Percentiles rank a stretch among this genome's conserved stretches.
phyloP scores from a whole-genome alignment of 2,113 vertebrate genomes.

The Saccopteryx bilineata region DNA sequence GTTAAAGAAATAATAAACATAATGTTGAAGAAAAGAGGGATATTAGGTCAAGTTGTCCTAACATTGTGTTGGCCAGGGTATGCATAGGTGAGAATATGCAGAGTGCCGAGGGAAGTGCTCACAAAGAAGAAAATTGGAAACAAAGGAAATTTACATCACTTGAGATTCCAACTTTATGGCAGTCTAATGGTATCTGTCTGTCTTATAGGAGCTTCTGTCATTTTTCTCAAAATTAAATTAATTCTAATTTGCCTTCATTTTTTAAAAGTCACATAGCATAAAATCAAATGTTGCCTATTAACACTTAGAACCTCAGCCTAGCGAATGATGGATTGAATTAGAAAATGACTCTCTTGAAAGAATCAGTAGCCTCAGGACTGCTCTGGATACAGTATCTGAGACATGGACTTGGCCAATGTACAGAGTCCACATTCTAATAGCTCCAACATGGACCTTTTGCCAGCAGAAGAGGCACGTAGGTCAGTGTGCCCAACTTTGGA shows the following conservation, averaged over 20 bases:
- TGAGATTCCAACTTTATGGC: neutral
- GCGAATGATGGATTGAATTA: constrained; percentile 14
- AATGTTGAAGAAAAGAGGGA: constrained; percentile 12
- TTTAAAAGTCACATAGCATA: neutral
- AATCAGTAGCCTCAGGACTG: neutral
- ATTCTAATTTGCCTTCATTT: constrained; percentile 46
- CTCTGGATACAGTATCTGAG: constrained; percentile 42
- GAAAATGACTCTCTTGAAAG: constrained; percentile 34
- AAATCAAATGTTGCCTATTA: constrained; percentile 45
- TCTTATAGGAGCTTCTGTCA: neutral
- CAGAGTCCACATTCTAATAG: constrained; percentile 75
- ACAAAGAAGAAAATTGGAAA: neutral
- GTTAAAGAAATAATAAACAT: constrained; percentile 39
- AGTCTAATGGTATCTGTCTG: neutral
- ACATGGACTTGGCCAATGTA: constrained; percentile 65
- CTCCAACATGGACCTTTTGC: constrained; percentile 58
- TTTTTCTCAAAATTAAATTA: constrained; percentile 61
- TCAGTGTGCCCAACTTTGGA: constrained; percentile 77
- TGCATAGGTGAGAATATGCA: neutral
- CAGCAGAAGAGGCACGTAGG: constrained; percentile 77
- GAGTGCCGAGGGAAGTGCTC: neutral
- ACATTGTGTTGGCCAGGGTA: neutral
- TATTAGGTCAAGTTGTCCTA: neutral
- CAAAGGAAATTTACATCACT: neutral
- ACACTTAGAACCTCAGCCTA: constrained; percentile 24